These are phyloP conservation scores for Clupea harengus DNA, from an alignment of 2,113 vertebrate genomes.

Conservation along the genomic window DNA sequence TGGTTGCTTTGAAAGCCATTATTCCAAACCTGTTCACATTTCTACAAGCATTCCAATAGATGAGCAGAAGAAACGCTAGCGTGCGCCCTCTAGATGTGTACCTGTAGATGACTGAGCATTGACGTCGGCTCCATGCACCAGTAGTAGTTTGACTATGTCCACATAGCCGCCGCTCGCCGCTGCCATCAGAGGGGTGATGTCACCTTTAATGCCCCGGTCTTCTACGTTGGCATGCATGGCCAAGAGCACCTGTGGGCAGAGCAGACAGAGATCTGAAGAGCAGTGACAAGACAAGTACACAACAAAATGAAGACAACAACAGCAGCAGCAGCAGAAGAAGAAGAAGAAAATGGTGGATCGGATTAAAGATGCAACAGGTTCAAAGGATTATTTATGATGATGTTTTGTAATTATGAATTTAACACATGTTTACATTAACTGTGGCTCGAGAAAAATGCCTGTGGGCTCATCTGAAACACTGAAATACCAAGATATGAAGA, in stretches of 20 bases:
- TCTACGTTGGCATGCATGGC: constrained; percentile 98
- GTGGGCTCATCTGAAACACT: too few relatives aligned
- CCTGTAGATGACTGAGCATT: constrained; percentile 97
- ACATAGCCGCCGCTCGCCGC: constrained; percentile 97
- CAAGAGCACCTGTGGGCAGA: constrained; percentile 55
- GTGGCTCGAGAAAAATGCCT: too few relatives aligned
- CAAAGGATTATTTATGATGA: neutral
- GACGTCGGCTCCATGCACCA: constrained; percentile 94
- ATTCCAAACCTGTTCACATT: too few relatives aligned
- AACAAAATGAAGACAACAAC: too few relatives aligned
- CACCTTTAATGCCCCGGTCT: constrained; percentile 96
- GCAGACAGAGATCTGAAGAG: neutral
- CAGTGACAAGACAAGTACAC: neutral
- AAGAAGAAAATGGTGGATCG: too few relatives aligned
- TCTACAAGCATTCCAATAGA: too few relatives aligned
- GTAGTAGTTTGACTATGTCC: constrained; percentile 95
- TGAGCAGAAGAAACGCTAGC: too few relatives aligned
- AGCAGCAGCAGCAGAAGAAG: too few relatives aligned
- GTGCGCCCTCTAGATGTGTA: constrained; percentile 45
- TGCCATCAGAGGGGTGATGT: constrained; percentile 98
- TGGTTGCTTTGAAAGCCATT: too few relatives aligned
- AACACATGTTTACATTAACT: neutral
- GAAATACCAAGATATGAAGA: neutral
- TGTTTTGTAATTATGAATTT: neutral
- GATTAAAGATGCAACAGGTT: neutral